Percentiles rank a stretch among this genome's conserved stretches.
Evolutionary conservation across 2,797 vertebrate genomes (phyloP).

Genomic region (Varecia variegata): DNA sequence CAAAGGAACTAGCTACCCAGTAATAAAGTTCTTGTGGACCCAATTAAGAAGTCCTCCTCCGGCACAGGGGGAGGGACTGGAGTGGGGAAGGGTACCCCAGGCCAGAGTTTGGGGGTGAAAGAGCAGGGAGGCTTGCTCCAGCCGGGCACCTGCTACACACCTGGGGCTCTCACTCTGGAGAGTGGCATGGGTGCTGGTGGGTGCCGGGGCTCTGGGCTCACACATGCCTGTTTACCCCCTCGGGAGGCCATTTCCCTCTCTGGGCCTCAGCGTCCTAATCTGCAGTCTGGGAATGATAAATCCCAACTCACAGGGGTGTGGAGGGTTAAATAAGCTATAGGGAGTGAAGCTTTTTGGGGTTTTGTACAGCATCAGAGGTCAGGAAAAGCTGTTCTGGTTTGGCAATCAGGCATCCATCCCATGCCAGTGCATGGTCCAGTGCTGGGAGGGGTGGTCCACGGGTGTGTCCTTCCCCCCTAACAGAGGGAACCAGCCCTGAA

Average conservation of each 20-base stretch:
- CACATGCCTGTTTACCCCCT: neutral
- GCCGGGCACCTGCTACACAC: accelerated
- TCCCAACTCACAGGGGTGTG: neutral
- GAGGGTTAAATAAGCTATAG: neutral
- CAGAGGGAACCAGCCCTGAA: neutral
- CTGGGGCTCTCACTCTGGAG: neutral
- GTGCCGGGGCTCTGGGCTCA: too few relatives aligned
- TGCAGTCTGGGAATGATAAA: neutral
- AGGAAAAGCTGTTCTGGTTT: neutral
- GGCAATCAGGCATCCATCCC: accelerated
- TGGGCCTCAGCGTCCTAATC: neutral
- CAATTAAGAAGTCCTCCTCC: conserved; percentile 82
- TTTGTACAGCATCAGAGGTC: neutral
- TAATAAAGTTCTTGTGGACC: conserved; percentile 86
- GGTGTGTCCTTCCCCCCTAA: neutral
- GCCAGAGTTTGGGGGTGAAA: neutral
- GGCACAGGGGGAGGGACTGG: conserved; percentile 44
- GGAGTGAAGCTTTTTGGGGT: neutral
- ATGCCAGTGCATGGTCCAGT: neutral
- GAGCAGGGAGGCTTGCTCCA: neutral
- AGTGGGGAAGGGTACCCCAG: neutral
- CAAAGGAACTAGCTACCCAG: conserved; percentile 81
- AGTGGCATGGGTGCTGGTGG: neutral
- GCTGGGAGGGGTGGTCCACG: neutral
- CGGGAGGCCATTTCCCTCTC: neutral